Evolutionary conservation across 2,888 invertebrate genomes (phyloP), one percentile per base, ranked within the genome.

Genomic region (Mylabris sibirica): DNA sequence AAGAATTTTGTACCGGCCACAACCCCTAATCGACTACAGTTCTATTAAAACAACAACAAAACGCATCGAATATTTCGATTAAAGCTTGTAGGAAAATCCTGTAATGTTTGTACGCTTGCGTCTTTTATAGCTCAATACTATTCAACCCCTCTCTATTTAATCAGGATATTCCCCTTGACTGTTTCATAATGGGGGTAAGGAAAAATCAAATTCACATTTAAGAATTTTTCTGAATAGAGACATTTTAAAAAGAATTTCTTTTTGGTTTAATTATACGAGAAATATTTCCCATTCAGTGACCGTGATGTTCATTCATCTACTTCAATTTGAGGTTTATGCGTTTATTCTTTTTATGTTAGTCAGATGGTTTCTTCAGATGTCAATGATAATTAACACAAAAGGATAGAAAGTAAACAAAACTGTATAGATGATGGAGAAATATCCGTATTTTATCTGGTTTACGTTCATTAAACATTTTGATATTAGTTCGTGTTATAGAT

Each of bases 21-120:
- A 20, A 69, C 66, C 66, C 65, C 63, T 65, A 69, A 75, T 75
- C 72, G 71, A 67, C 65, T 70, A 67, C 59, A 59, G 64, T 30
- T 30, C 69, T 63, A 68, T n/a, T 67, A 71, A 72, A 73, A 73
- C 65, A 67, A 68, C 67, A 63, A 60, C 61, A 49, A 17, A 65
- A 63, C 60, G 65, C 49, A 53, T 59, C 14, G 17, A 62, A 11
- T 8, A 17, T 66, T 53, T 65, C 68, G 72, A 70, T 72, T 71
- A 73, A 71, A 73, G 72, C 73, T 74, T 71, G 73, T 73, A 70
- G 75, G 75, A 75, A 26, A 72, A 73, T 74, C 74, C 73, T 68
- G 65, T 66, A 66, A 68, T 60, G 65, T 65, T 24, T 64, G 26
- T 68, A 73, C 76, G 76, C 76, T 70, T 65, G 74, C 71, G 68